These are phyloP conservation scores for Hipposideros armiger DNA, from an alignment of 2,113 vertebrate genomes.

Conservation along the genomic window DNA sequence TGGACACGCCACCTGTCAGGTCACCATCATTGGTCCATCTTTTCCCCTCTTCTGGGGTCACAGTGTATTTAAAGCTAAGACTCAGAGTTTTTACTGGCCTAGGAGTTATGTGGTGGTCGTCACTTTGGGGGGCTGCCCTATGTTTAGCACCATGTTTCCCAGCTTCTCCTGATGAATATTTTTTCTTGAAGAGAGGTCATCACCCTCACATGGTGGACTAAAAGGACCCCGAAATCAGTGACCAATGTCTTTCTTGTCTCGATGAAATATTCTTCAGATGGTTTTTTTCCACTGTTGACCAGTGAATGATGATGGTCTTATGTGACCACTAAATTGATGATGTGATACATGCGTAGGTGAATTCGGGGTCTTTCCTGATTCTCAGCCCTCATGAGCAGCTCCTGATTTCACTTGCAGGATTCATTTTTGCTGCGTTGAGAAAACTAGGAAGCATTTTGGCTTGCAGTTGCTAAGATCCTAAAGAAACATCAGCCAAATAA, in stretches of 20 bases:
- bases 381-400: not conserved
- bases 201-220: too few relatives aligned
- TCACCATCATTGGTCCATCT: not conserved
- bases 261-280: not conserved
- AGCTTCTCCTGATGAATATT: not conserved
- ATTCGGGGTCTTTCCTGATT: not conserved
- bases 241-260: not conserved
- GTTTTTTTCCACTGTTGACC: not conserved
- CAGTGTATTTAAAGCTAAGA: not conserved
- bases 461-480: not conserved
- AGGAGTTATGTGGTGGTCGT: rapidly evolving
- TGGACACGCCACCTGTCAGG: not conserved
- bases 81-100: not conserved
- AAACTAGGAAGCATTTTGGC: not conserved
- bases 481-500: not conserved
- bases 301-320: not conserved
- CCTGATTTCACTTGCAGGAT: not conserved
- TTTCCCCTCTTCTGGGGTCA: not conserved
- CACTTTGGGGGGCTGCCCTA: not conserved
- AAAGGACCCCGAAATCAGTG: not conserved
- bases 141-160: not conserved
- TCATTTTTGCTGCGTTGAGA: not conserved
- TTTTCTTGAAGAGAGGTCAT: not conserved
- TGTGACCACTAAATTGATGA: too few relatives aligned
- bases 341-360: not conserved